Percentiles rank a stretch among this genome's conserved stretches.
Conservation (phyloP, 2,113 vertebrate genomes). For the Jaculus jaculus region DNA sequence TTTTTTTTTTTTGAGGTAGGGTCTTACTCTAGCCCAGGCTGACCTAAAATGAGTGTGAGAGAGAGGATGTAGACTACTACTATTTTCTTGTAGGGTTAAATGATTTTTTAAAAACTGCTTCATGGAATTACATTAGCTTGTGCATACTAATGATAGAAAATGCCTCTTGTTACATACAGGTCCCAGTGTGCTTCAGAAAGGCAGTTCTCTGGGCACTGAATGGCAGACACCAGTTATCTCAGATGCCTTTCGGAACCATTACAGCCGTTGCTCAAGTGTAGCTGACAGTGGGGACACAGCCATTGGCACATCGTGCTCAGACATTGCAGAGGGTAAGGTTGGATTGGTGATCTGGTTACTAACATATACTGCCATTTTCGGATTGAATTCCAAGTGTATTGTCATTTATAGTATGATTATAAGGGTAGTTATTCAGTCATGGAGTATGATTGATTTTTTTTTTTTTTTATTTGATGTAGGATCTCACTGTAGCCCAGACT, state of each 20-base stretch:
- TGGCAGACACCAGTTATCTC: constrained; percentile 92
- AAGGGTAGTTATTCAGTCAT: not conserved
- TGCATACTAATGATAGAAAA: constrained; percentile 59
- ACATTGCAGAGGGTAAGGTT: constrained; percentile 91
- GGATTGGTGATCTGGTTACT: not conserved
- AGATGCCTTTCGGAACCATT: constrained; percentile 88
- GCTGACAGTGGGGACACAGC: constrained; percentile 88
- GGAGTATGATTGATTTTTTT: not conserved
- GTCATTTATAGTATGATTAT: constrained; percentile 41
- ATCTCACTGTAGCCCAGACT: too few species aligned
- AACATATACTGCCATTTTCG: not conserved
- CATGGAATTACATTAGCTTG: not conserved
- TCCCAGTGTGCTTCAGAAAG: constrained; percentile 64
- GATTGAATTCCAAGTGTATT: constrained; percentile 14
- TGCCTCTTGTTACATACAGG: constrained; percentile 76
- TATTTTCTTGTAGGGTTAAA: constrained; percentile 9
- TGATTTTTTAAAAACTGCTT: constrained; percentile 1
- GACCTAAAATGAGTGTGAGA: constrained; percentile 7
- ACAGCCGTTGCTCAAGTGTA: constrained; percentile 86
- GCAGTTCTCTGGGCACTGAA: constrained; percentile 85
- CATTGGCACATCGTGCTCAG: constrained; percentile 89
- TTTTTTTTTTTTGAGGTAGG: too few species aligned
- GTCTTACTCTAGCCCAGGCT: not conserved
- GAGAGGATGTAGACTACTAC: not conserved
- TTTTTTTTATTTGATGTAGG: not conserved